Evolutionary conservation across 2,797 vertebrate species (phyloP).

Genomic region (Podarcis lilfordi): DNA sequence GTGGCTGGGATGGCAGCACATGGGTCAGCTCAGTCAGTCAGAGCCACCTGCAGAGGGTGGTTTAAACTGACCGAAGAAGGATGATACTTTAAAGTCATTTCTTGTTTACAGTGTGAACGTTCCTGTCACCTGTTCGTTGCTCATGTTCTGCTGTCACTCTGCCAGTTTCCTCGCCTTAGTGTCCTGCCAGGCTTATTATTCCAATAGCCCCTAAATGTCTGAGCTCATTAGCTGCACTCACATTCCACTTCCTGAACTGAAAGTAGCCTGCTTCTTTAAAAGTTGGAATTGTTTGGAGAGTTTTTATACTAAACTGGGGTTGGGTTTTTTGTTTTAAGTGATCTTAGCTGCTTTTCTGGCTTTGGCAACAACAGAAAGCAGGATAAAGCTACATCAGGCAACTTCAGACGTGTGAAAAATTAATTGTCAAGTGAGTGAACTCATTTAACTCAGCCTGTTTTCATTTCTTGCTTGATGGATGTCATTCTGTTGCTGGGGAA

Average conservation of each 20-base stretch:
- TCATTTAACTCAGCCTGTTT: constrained; percentile 12
- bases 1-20: constrained; percentile 42
- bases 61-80: constrained; percentile 70
- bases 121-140: constrained; percentile 53
- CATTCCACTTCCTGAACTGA: constrained; percentile 68
- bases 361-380: constrained; percentile 2
- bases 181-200: constrained; percentile 48
- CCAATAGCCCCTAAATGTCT: constrained; percentile 43
- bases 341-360: constrained; percentile 45
- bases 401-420: constrained; percentile 49
- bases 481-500: background rate
- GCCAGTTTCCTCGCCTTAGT: constrained; percentile 63
- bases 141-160: constrained; percentile 66
- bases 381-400: constrained; percentile 37
- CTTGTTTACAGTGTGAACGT: constrained; percentile 69
- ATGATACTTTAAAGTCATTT: constrained; percentile 71
- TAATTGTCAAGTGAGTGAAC: constrained; percentile 32
- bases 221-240: constrained; percentile 59
- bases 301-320: constrained; percentile 32
- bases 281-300: constrained; percentile 43
- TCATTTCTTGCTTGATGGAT: background rate
- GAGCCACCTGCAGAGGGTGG: background rate
- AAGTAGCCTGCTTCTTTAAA: constrained; percentile 59
- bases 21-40: background rate
- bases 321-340: constrained; percentile 45